Evolutionary conservation across 2,888 invertebrate genomes (phyloP), one percentile per base, ranked within the genome.

Genomic region (Globia sparganii): DNA sequence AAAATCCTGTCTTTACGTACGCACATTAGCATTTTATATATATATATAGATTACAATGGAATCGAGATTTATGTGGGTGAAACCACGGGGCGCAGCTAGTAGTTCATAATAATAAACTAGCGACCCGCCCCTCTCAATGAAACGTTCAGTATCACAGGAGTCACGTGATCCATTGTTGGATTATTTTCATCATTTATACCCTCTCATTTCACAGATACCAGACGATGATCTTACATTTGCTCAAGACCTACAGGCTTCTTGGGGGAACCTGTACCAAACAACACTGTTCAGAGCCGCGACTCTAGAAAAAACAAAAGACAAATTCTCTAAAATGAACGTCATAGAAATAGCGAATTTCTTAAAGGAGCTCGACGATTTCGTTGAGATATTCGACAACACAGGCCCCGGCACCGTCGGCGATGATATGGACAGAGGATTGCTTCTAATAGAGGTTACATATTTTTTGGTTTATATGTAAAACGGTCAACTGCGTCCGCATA

Each of bases 371-470:
- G 96, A 97, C 43, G 97, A 97, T 0, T 99, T 99, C 92, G 97
- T 98, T 0, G 97, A 97, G 86, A 97, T 97, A 89, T 99, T 98
- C 90, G 97, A 98, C 82, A 92, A 86, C 0, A 97, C 98, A 86
- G 99, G 99, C 0, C 99, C 99, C 0, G 98, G 98, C 0, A 97
- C 98, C 53, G 98, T 99, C 1, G 98, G 98, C 0, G 97, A 97
- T 34, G 97, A 99, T 91, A 95, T 99, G 90, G 98, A 99, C 77
- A 94, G 92, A 80, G 99, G 99, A 78, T 82, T 97, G 0, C 89
- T 97, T 28, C 95, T 98, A 46, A 98, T 98, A 97, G 98, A 98
- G 91, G 97, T 97, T 90, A 81, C 25, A 13, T 53, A 25, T 15
- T 64, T n/a, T 37, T 75, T 49, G 2, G 2, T 46, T 46, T 28